These are phyloP conservation scores for Zaprionus bogoriensis DNA, from an alignment of 2,888 invertebrate genomes.

Conservation along the genomic window DNA sequence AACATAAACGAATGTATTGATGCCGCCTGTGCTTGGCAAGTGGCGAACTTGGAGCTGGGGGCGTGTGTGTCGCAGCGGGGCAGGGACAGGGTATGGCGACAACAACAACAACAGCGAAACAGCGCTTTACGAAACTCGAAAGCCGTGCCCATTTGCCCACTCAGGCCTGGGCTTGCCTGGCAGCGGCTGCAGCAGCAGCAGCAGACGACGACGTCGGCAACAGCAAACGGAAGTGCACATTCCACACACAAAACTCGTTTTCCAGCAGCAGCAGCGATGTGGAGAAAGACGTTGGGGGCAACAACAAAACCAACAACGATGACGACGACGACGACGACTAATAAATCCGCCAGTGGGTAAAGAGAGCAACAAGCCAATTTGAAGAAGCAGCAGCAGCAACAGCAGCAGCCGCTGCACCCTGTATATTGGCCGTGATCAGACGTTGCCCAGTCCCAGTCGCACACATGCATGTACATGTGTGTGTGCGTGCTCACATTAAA, in stretches of 20 bases:
- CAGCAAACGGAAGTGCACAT: slow-evolving; percentile 78
- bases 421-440: slow-evolving; percentile 44
- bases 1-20: slow-evolving; percentile 70
- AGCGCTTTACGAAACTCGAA: slow-evolving; percentile 63
- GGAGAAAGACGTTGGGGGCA: slow-evolving; percentile 56
- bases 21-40: slow-evolving; percentile 42
- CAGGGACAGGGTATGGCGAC: neutral
- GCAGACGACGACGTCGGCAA: slow-evolving; percentile 27
- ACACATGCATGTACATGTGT: neutral
- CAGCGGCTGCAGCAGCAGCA: slow-evolving; percentile 43
- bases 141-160: slow-evolving; percentile 74
- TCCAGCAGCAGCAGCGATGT: slow-evolving; percentile 33
- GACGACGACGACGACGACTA: slow-evolving; percentile 57
- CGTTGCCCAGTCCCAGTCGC: slow-evolving; percentile 46
- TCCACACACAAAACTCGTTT: slow-evolving; percentile 76
- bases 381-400: slow-evolving; percentile 42
- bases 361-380: slow-evolving; percentile 72
- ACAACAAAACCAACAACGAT: slow-evolving; percentile 11
- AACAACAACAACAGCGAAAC: too few relatives aligned
- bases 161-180: slow-evolving; percentile 50
- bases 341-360: slow-evolving; percentile 80
- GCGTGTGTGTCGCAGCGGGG: neutral
- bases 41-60: slow-evolving; percentile 11
- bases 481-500: slow-evolving; percentile 39
- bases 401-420: slow-evolving; percentile 45